Evolutionary conservation across 30 jellyfish, hydroid and myxozoan species (phyloP), one percentile per base, ranked within the genome.

Genomic region (Aurelia sp.): DNA sequence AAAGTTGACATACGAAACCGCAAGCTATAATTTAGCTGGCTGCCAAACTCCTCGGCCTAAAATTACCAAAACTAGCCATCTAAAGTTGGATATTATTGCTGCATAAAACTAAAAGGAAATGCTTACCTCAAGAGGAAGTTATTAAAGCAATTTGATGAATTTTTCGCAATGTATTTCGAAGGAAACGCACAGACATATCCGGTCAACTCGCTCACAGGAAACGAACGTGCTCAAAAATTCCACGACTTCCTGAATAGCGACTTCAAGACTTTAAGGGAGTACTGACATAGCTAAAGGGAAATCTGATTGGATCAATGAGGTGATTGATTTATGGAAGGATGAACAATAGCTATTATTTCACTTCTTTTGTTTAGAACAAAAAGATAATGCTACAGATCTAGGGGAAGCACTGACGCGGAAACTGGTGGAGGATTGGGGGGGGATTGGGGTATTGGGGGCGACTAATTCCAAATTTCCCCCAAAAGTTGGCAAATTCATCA

Each of bases 241-340:
- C 71, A 21, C 60, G 68, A 81, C 91, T 81, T 81, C 91, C 91
- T 81, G 91, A 81, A 47, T 31, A n/a, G 74, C 86, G 53, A 80
- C 82, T 33, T 80, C 52, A 13, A 50, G 69, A 30, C 80, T 57
- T 57, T 16, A 19, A 40, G 1, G 13, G 9, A 67, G 91, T 18
- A 41, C 22, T 76, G 63, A 67, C 6, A 82, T 81, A 67, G 91
- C 85, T 19, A 7, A 0, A 38, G 44, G 44, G 86, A 9, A 13
- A 3, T 51, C 41, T 51, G 60, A 75, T 53, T 75, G 86, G 86
- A 20, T 22, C 3, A 57, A 24, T 58, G 59, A 27, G 11, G 21
- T 22, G 11, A 3, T 75, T 58, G 74, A 72, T 17, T 50, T 13
- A 19, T 13, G 30, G 16, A 13, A 21, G 15, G 15, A 38, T 13